Evolutionary conservation across 1,140 invertebrate species (phyloP).

Genomic region (Ceratitis capitata): DNA sequence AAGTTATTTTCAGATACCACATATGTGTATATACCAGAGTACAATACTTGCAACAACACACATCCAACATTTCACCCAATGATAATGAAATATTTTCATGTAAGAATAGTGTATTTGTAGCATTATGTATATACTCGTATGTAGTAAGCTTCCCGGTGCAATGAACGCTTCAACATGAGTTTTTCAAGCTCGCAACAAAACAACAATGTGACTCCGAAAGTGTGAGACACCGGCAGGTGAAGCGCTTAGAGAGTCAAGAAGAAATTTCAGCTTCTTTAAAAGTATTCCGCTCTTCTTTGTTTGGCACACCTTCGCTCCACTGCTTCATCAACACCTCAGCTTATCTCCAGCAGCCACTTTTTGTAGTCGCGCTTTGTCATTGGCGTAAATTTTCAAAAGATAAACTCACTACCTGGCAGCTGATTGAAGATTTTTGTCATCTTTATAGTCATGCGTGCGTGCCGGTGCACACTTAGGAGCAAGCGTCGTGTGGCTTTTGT

Average conservation of each 20-base stretch:
- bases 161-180: background rate
- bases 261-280: background rate
- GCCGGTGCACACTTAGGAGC: background rate
- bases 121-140: no score
- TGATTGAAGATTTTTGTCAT: slow-evolving; percentile 1
- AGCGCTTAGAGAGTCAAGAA: background rate
- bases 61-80: background rate
- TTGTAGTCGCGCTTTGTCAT: no score
- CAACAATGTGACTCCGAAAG: no score
- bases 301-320: background rate
- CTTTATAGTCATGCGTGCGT: background rate
- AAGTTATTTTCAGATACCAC: background rate
- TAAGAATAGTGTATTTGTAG: background rate
- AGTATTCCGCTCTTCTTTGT: background rate
- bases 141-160: no score
- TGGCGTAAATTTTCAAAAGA: background rate
- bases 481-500: background rate
- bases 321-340: background rate
- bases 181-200: background rate
- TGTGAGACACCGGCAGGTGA: background rate
- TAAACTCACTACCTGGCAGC: background rate
- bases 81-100: background rate
- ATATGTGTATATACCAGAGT: background rate
- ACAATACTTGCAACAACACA: background rate
- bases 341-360: background rate